Evolutionary conservation across 2,113 vertebrate genomes (phyloP).

Genomic region (Collichthys lucidus): DNA sequence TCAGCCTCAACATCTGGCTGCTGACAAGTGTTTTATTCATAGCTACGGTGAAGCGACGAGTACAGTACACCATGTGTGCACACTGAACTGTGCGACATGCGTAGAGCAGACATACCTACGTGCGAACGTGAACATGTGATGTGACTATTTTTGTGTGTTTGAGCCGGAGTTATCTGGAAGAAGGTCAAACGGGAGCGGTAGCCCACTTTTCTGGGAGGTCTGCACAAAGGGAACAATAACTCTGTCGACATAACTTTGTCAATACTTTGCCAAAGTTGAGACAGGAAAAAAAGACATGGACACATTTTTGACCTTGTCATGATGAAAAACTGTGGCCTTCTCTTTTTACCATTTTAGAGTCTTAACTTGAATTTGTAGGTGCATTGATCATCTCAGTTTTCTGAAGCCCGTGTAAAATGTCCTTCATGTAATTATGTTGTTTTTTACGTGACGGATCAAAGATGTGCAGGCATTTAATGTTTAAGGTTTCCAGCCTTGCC

Average conservation of each 20-base stretch:
- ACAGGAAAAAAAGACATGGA: too few relatives aligned
- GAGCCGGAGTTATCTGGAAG: neutral
- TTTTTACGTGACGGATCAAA: too few relatives aligned
- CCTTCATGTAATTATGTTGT: too few relatives aligned
- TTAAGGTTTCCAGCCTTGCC: too few relatives aligned
- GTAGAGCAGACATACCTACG: neutral
- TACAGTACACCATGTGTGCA: neutral
- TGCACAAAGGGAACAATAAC: neutral
- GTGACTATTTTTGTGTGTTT: neutral
- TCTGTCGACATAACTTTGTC: neutral
- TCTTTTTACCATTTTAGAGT: too few relatives aligned
- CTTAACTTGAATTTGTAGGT: too few relatives aligned
- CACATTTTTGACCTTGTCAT: too few relatives aligned
- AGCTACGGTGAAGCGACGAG: neutral
- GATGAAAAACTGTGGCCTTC: too few relatives aligned
- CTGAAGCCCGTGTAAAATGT: too few relatives aligned
- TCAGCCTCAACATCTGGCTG: constrained; percentile 47
- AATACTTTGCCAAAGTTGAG: neutral
- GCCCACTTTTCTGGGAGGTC: neutral
- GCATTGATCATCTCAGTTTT: too few relatives aligned
- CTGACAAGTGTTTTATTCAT: constrained; percentile 50
- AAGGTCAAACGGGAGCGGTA: too few relatives aligned
- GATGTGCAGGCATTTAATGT: too few relatives aligned
- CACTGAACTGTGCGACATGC: neutral
- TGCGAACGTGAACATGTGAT: neutral